Percentiles rank a stretch among this genome's conserved stretches.
Evolutionary conservation across 2,888 invertebrate species (phyloP).

Genomic region (Falcaria lacertinaria): DNA sequence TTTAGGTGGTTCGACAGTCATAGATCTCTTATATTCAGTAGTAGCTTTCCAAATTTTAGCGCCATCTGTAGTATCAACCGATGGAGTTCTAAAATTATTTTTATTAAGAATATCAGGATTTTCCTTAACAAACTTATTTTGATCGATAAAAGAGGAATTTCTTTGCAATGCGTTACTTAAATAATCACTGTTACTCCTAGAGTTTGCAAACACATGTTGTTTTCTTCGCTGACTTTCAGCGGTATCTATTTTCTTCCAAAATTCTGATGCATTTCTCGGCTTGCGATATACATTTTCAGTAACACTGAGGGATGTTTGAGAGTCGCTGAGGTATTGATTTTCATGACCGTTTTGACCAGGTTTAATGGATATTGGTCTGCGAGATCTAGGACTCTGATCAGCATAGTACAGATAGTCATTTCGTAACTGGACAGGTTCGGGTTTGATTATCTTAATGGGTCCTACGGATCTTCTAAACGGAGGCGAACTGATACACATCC

Average conservation of each 20-base stretch:
- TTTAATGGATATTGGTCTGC: slow-evolving; percentile 85
- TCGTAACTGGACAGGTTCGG: slow-evolving; percentile 60
- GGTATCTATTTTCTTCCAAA: slow-evolving; percentile 82
- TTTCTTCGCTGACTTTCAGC: slow-evolving; percentile 63
- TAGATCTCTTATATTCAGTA: slow-evolving; percentile 67
- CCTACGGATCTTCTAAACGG: slow-evolving; percentile 61
- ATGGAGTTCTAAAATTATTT: slow-evolving; percentile 46
- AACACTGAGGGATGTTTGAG: slow-evolving; percentile 58
- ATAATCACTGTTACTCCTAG: slow-evolving; percentile 63
- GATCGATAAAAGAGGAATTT: slow-evolving; percentile 37
- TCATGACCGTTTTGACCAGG: slow-evolving; percentile 64
- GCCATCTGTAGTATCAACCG: slow-evolving; percentile 58
- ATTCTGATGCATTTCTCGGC: slow-evolving; percentile 79
- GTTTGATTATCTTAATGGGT: slow-evolving; percentile 48
- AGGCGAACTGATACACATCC: slow-evolving; percentile 59
- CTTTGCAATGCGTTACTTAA: slow-evolving; percentile 41
- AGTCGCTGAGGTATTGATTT: slow-evolving; percentile 73
- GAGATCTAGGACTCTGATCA: slow-evolving; percentile 85
- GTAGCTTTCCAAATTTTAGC: slow-evolving; percentile 73
- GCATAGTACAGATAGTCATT: slow-evolving; percentile 83
- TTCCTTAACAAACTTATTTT: slow-evolving; percentile 37
- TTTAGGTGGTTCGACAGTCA: slow-evolving; percentile 59
- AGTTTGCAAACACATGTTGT: slow-evolving; percentile 51
- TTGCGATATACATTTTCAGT: slow-evolving; percentile 51
- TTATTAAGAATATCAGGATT: slow-evolving; percentile 49